These are phyloP conservation scores for Homalodisca vitripennis DNA, from an alignment of 1,140 invertebrate genomes.

Conservation along the genomic window DNA sequence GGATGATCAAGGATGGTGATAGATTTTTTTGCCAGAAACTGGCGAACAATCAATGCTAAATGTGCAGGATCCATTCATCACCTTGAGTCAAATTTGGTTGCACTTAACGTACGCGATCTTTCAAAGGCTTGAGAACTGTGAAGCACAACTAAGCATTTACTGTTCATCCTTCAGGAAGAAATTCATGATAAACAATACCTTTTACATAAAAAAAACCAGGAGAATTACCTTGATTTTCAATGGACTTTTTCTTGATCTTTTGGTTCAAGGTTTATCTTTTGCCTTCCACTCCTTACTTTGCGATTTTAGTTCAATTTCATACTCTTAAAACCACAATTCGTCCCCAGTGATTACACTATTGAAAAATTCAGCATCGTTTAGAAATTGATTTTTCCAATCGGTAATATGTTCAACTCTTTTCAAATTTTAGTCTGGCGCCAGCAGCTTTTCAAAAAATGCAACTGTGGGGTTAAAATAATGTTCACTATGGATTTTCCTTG, in stretches of 20 bases:
- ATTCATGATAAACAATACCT: neutral
- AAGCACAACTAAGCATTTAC: neutral
- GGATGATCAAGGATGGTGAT: slow-evolving; percentile 9
- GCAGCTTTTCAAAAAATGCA: neutral
- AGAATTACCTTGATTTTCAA: neutral
- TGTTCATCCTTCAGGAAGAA: neutral
- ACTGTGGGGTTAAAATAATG: neutral
- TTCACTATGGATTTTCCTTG: neutral
- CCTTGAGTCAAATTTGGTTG: neutral
- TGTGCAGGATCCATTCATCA: neutral
- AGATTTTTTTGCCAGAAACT: neutral
- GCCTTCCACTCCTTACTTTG: neutral
- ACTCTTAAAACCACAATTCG: neutral
- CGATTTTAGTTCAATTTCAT: neutral
- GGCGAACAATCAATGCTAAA: neutral
- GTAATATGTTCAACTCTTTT: neutral
- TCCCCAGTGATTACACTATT: neutral
- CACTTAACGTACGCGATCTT: neutral
- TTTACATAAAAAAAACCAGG: neutral
- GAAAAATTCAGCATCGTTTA: neutral
- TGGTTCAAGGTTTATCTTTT: neutral
- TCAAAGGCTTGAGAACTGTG: too few species aligned
- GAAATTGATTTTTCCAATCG: neutral
- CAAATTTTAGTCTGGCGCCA: neutral
- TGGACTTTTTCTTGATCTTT: neutral